Base-by-base conservation (phyloP, 2,888 invertebrate genomes). In the Nudaria mundana region DNA sequence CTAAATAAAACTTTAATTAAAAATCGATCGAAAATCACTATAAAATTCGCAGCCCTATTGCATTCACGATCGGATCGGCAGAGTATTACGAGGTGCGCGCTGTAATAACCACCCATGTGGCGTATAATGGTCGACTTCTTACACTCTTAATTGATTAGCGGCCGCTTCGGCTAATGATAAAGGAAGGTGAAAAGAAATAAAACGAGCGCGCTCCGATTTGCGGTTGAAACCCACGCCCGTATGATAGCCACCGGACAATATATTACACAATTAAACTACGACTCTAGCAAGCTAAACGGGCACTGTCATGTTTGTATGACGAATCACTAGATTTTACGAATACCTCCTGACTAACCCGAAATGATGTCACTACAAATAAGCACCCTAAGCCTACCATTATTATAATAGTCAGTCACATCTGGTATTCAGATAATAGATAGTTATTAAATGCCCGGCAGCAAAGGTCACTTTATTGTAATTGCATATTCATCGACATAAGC, bases 71-170 rank as follows among this genome's bases (percentile, higher is more conserved):
- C 81, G 71, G 72, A 85, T 83, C 83, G 84, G 70, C 83, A 84
- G 71, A 76, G 79, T 84, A 83, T 86, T 86, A 82, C 81, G 79
- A 76, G 75, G 80, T 78, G 72, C 70, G 67, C 76, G 66, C 78
- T 76, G 81, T 88, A 88, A 88, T 88, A 86, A 86, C 86, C 80
- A 78, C 83, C 81, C 86, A 83, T 75, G 74, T 81, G 75, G 71
- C 76, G 79, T 79, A 83, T 88, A 88, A 88, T 87, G 79, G 84
- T 81, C 76, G 83, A 86, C 87, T 86, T 84, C 87, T 87, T 87
- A 86, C 82, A 81, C 85, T 87, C 87, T 89, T 89, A 89, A 89
- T 89, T 89, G 89, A 89, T 89, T 89, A 88, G 88, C 89, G 89
- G 89, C 84, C 81, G 83, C 83, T 78, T 75, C 75, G 82, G 70